Conservation (phyloP, 2,797 vertebrate genomes). For the Silurus aristotelis region DNA sequence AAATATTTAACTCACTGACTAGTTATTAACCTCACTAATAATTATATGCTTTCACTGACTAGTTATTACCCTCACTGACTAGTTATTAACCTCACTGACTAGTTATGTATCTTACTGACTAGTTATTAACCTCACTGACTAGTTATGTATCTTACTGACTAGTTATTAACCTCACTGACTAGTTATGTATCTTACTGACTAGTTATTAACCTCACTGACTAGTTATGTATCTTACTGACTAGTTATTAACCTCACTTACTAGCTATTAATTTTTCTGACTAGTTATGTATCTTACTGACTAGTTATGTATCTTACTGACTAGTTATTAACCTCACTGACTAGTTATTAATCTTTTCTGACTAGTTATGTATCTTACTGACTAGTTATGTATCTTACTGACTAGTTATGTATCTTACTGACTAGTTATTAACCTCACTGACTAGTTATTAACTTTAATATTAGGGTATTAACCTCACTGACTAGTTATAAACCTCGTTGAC, state of each 20-base stretch:
- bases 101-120: not conserved
- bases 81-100: not conserved
- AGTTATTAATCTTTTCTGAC: not conserved
- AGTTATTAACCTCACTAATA: too few species aligned
- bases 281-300: not conserved
- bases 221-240: not conserved
- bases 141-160: not conserved
- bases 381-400: too few species aligned
- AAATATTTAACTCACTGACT: not conserved
- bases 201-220: too few species aligned
- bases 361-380: not conserved
- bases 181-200: too few species aligned
- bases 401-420: too few species aligned
- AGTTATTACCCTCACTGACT: too few species aligned
- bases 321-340: not conserved
- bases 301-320: not conserved
- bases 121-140: not conserved
- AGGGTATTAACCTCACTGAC: too few species aligned
- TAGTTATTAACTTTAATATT: too few species aligned
- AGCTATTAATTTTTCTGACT: not conserved
- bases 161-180: too few species aligned
- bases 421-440: too few species aligned
- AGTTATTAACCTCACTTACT: not conserved
- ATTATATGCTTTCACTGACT: fast-evolving
- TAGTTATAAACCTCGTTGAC: too few species aligned